Base-by-base conservation (phyloP, 1,140 invertebrate species). In the Ridgeia piscesae region DNA sequence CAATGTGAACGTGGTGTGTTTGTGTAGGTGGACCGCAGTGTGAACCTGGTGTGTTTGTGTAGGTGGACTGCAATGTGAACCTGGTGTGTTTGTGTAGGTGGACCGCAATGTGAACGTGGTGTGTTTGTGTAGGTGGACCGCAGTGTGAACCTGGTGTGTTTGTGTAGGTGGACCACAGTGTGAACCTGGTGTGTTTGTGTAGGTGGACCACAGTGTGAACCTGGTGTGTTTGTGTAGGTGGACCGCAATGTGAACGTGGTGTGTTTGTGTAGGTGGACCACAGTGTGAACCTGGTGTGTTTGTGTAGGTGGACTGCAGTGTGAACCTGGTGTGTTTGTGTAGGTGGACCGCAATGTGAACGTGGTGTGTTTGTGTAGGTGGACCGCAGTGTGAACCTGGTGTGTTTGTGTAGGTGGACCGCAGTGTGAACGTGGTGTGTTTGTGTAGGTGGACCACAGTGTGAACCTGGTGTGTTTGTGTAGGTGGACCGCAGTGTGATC, bases 21-120 rank as follows among this genome's bases (percentile, higher is more conserved):
- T 42, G 42, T 42, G 42, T 42, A 42, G 42, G 42, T 42, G 4
- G 42, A 42, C 42, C 42, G 11, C 42, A 42, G 42, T 42, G 42
- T 42, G 42, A 42, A 42, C 42, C 42, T 42, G 42, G 0, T 34
- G 42, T 89, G 50, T 92, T 34, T 91, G 1, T 35, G 31, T 93
- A 95, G 96, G 99, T 99, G 88, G 98, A 99, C 95, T 97, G 99
- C 50, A 99, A 98, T 33, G 99, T 99, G 95, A 98, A 99, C 17
- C 96, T 99, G 31, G 96, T 99, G 33, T 98, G 42, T 42, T 42
- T 42, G 96, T 98, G 97, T 94, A 99, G 99, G 99, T 98, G 99
- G 96, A 97, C 97, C 6, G 99, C 98, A 77, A 21, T 77, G 58
- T 77, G 58, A 77, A 77, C 27, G 11, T 77, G 17, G 2, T 42